Evolutionary conservation across 2,113 vertebrate species (phyloP).

Genomic region (Triplophysa siluroides): DNA sequence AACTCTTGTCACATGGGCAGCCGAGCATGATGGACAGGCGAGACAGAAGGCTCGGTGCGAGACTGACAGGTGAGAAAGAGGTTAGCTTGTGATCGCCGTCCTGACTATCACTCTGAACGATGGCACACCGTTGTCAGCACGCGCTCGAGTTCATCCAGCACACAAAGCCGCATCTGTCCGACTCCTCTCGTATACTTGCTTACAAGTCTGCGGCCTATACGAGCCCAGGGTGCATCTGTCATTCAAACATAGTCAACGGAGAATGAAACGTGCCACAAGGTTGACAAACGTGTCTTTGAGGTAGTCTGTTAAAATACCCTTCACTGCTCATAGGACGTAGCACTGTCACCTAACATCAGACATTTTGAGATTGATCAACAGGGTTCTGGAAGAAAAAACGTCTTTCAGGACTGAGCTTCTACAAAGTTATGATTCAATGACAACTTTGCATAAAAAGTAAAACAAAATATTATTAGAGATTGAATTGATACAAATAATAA

Average conservation of each 20-base stretch:
- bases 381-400: not conserved
- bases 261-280: constrained; percentile 41
- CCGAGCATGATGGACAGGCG: constrained; percentile 52
- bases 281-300: constrained; percentile 24
- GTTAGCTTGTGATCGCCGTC: constrained; percentile 63
- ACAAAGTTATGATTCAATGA: too few relatives aligned
- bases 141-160: constrained; percentile 31
- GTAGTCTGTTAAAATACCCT: constrained; percentile 4
- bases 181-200: constrained; percentile 19
- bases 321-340: not conserved
- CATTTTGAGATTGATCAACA: not conserved
- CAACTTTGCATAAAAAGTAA: too few relatives aligned
- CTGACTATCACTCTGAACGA: constrained; percentile 62
- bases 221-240: constrained; percentile 40
- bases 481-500: too few relatives aligned
- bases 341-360: constrained; percentile 4
- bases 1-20: constrained; percentile 73
- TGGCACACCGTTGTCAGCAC: constrained; percentile 26
- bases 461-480: too few relatives aligned
- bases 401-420: too few relatives aligned
- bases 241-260: constrained; percentile 26
- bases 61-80: constrained; percentile 77
- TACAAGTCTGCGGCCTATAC: not conserved
- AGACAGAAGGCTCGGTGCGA: constrained; percentile 64
- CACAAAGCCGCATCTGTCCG: constrained; percentile 35